Evolutionary conservation across 1,140 invertebrate genomes (phyloP).

Genomic region (Pachypeltis micranthus): DNA sequence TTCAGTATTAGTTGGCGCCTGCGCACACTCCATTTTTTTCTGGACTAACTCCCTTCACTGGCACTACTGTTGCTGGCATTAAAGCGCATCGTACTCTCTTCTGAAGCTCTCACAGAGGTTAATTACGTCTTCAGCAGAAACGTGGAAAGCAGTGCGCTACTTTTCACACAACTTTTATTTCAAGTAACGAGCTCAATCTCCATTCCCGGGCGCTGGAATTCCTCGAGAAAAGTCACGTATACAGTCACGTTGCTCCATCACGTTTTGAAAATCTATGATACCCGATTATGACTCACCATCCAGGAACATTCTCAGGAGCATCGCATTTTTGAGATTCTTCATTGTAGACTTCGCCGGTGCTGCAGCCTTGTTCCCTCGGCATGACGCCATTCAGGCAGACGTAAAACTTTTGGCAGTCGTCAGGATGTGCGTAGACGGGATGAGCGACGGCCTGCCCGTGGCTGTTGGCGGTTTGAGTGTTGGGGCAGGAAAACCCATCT

Average conservation of each 20-base stretch:
- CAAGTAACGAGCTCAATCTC: neutral
- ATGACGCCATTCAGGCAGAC: conserved; percentile 76
- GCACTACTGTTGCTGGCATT: too few relatives aligned
- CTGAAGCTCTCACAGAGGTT: too few relatives aligned
- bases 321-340: conserved; percentile 69
- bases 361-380: conserved; percentile 72
- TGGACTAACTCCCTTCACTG: too few relatives aligned
- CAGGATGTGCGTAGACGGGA: conserved; percentile 74
- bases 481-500: conserved; percentile 73
- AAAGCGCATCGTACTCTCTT: too few relatives aligned
- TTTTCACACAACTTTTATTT: too few relatives aligned
- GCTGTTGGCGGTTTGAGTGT: conserved; percentile 46
- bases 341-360: conserved; percentile 75
- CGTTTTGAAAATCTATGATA: neutral
- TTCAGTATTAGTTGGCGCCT: too few relatives aligned
- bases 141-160: too few relatives aligned
- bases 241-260: neutral
- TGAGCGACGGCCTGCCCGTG: conserved; percentile 64
- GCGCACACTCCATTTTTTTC: too few relatives aligned
- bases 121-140: too few relatives aligned
- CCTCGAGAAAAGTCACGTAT: neutral
- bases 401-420: conserved; percentile 79
- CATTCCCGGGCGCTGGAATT: neutral
- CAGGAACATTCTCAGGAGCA: conserved; percentile 71
- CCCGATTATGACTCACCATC: conserved; percentile 53